Evolutionary conservation across 2,797 vertebrate genomes (phyloP).

Genomic region (Phaenicophaeus curvirostris): DNA sequence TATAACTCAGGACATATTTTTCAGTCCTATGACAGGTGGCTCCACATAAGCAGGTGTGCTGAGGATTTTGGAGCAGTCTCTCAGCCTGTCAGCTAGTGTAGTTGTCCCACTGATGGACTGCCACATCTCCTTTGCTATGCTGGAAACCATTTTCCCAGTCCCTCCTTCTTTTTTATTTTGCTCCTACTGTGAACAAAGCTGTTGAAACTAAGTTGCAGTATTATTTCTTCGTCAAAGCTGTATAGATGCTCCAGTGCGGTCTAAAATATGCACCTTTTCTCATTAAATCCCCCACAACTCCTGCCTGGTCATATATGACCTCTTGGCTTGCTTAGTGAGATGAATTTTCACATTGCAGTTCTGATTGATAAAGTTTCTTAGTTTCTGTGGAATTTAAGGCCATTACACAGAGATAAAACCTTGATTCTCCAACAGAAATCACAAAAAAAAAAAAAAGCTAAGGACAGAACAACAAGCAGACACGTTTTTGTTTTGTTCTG

Average conservation of each 20-base stretch:
- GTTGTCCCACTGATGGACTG: slow-evolving; percentile 37
- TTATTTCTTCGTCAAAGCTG: neutral
- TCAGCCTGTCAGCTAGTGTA: slow-evolving; percentile 47
- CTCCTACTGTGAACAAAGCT: slow-evolving; percentile 36
- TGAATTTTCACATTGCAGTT: neutral
- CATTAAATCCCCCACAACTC: neutral
- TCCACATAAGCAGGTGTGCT: slow-evolving; percentile 29
- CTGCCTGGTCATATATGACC: neutral
- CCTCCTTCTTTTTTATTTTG: neutral
- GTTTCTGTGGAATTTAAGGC: neutral
- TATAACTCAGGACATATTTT: neutral
- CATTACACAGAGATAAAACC: neutral
- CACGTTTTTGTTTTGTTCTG: neutral
- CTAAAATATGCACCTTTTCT: neutral
- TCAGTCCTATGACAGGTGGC: slow-evolving; percentile 2
- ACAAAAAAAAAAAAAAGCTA: neutral
- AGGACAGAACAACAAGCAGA: neutral
- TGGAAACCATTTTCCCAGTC: neutral
- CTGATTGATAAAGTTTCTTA: neutral
- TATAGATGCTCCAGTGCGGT: neutral
- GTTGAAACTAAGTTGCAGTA: neutral
- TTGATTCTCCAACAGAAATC: neutral
- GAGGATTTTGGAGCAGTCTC: slow-evolving; percentile 10
- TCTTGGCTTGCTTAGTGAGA: neutral
- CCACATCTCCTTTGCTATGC: neutral